A percentile compares a stretch with the other conserved stretches of the same genome.
Evolutionary conservation across 2,797 vertebrate species (phyloP).

Genomic region (Geotria australis): DNA sequence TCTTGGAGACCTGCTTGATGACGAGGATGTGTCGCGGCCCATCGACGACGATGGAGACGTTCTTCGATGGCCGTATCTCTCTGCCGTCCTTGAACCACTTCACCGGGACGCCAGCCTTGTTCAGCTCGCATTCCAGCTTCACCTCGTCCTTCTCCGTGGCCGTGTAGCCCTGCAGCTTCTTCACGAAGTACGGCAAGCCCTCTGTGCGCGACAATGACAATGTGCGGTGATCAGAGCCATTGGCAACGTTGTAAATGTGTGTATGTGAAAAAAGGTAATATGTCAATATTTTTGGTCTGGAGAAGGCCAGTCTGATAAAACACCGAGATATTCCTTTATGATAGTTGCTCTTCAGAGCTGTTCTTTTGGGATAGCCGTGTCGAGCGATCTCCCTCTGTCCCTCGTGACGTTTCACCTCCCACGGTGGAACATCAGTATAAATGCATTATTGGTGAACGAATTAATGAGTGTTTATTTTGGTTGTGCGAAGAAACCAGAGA

Average conservation of each 20-base stretch:
- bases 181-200: slow-evolving; percentile 74
- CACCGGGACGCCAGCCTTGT: slow-evolving; percentile 52
- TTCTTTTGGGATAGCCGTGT: too few species aligned
- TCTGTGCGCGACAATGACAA: slow-evolving; percentile 19
- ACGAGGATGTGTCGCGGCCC: slow-evolving; percentile 56
- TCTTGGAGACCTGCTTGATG: slow-evolving; percentile 55
- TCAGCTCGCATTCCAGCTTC: slow-evolving; percentile 59
- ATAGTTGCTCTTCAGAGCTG: too few species aligned
- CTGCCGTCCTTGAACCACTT: slow-evolving; percentile 86
- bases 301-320: too few species aligned
- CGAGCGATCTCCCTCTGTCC: too few species aligned
- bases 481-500: too few species aligned
- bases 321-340: too few species aligned
- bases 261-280: neutral
- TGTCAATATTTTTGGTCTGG: too few species aligned
- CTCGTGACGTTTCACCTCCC: too few species aligned
- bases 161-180: slow-evolving; percentile 74
- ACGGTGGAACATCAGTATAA: too few species aligned
- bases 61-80: slow-evolving; percentile 58
- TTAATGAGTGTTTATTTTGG: too few species aligned
- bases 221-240: neutral
- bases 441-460: too few species aligned
- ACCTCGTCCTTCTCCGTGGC: slow-evolving; percentile 76
- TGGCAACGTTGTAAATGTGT: neutral
- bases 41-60: slow-evolving; percentile 32